Base-by-base conservation (phyloP, 2,888 invertebrate species). In the Nebria brevicollis region DNA sequence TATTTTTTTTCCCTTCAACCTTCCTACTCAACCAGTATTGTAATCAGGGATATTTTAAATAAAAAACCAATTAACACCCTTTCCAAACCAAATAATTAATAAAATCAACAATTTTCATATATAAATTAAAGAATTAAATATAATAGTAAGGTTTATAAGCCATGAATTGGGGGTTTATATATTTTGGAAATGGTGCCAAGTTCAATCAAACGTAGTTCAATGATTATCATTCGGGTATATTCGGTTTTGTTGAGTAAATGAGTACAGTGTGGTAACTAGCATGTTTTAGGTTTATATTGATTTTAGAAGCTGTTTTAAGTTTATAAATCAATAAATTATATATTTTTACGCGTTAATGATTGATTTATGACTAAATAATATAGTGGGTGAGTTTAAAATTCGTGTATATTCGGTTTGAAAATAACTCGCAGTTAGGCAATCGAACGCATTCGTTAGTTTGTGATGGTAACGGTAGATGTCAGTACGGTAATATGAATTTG, bases 391-490 rank as follows among this genome's bases (percentile, higher is more conserved):
- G 34, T 34, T 5, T 34, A 34, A 34, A 34, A 15, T 66, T 66
- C 66, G 13, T 25, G 66, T 25, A 66, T 66, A 25, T 25, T 66
- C 66, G 66, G 13, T 66, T 66, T 15, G 15, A 66, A 66, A 66
- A n/a, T 66, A 11, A 13, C 13, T 20, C 66, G 11, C 4, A 34
- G n/a, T 66, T 20, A n/a, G n/a, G 1, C 25, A 20, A 25, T 66
- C 25, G 10, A 20, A 20, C 15, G 70, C 25, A 34, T 34, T n/a
- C 2, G 26, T 70, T 70, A 20, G 54, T 54, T 54, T 54, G 54
- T 54, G n/a, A n/a, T 70, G n/a, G 72, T n/a, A 65, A 34, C 20
- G 77, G n/a, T 68, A 77, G 77, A 78, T 78, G 77, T 64, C 73
- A 42, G 66, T 20, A 72, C 26, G 11, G 10, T 8, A 54, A 54